These are phyloP conservation scores for Agapostemon virescens DNA, from an alignment of 2,888 invertebrate genomes.

Conservation along the genomic window DNA sequence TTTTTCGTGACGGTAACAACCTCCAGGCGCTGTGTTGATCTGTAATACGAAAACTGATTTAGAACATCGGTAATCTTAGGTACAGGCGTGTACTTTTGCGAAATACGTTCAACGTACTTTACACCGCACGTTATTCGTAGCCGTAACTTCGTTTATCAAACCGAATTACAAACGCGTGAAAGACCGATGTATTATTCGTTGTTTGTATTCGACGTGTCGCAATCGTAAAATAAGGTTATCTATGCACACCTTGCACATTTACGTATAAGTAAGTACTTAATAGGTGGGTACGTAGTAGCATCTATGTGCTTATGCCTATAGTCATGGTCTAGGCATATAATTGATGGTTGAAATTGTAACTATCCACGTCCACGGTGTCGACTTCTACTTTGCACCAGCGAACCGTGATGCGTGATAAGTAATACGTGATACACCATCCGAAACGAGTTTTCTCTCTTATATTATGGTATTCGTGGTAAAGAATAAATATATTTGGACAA, in stretches of 20 bases:
- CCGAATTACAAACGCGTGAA: neutral
- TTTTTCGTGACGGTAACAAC: neutral
- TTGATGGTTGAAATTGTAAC: too few species aligned
- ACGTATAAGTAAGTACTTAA: too few species aligned
- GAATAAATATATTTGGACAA: too few species aligned
- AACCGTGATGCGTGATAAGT: too few species aligned
- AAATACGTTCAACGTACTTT: neutral
- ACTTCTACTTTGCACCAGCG: too few species aligned
- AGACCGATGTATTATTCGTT: neutral
- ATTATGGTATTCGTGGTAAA: too few species aligned
- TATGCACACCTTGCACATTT: slow-evolving; percentile 15
- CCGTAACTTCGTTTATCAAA: slow-evolving; percentile 12
- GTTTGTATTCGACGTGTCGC: slow-evolving; percentile 33
- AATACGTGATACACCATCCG: too few species aligned
- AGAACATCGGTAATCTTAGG: neutral
- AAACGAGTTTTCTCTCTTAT: too few species aligned
- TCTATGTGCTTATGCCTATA: too few species aligned
- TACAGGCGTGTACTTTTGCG: neutral
- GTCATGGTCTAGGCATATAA: too few species aligned
- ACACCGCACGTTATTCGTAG: neutral
- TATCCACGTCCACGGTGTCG: too few species aligned
- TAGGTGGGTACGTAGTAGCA: too few species aligned
- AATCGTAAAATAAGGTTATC: slow-evolving; percentile 45
- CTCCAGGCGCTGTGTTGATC: neutral
- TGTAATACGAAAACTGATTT: neutral